Evolutionary conservation across 64 coral and sea anemone species (phyloP).

Genomic region (Stichodactyla helianthus): DNA sequence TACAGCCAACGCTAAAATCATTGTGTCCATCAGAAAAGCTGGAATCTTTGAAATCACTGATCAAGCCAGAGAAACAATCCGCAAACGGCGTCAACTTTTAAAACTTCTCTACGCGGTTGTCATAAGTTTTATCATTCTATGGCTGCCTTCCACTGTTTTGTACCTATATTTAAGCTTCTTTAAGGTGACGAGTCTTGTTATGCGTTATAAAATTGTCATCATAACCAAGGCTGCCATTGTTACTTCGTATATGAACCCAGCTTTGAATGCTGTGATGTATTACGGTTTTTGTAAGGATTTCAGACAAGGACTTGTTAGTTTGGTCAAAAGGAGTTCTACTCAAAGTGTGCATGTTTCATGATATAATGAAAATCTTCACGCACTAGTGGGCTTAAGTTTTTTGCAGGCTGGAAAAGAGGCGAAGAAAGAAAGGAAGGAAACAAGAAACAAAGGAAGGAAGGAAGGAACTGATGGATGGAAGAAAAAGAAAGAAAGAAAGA

Average conservation of each 20-base stretch:
- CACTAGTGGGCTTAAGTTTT: too few relatives aligned
- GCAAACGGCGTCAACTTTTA: not conserved
- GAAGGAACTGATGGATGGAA: not conserved
- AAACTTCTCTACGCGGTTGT: slow-evolving; percentile 23
- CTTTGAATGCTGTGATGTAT: slow-evolving; percentile 31
- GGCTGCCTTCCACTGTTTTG: slow-evolving; percentile 13
- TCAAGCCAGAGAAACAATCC: not conserved
- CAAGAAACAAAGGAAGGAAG: not conserved
- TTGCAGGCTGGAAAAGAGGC: not conserved
- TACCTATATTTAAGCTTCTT: slow-evolving; percentile 20
- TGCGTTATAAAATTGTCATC: not conserved
- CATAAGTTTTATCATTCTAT: slow-evolving; percentile 27
- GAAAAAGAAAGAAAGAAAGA: not conserved
- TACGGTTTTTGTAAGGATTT: slow-evolving; percentile 43
- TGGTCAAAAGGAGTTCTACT: not conserved
- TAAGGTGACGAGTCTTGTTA: not conserved
- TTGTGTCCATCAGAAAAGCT: slow-evolving; percentile 17
- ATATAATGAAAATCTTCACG: not conserved
- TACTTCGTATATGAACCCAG: slow-evolving; percentile 16
- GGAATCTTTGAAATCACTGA: slow-evolving; percentile 12
- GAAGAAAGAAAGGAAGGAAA: not conserved
- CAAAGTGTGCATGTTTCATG: not conserved
- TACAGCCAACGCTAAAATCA: slow-evolving; percentile 14
- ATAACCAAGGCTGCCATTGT: not conserved
- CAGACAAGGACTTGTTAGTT: not conserved